Evolutionary conservation across 2,888 invertebrate genomes (phyloP).

Genomic region (Parthenolecanium corni): DNA sequence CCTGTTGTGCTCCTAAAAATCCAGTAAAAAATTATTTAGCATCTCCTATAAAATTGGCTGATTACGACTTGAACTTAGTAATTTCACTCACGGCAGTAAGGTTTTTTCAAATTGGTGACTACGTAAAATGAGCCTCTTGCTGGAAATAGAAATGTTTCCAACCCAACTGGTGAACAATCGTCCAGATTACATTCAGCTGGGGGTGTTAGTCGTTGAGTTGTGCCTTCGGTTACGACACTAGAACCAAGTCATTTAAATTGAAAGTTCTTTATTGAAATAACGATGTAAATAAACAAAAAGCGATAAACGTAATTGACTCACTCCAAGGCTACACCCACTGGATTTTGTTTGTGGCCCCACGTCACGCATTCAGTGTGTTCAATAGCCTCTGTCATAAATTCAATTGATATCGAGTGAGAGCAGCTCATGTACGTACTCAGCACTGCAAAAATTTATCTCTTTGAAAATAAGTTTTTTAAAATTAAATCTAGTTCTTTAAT

Average conservation of each 20-base stretch:
- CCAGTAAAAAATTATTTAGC: too few species aligned
- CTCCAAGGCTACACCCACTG: constrained; percentile 8
- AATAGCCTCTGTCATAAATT: constrained; percentile 49
- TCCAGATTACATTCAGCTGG: constrained; percentile 32
- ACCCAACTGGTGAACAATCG: constrained; percentile 36
- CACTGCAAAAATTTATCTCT: background rate
- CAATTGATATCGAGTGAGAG: constrained; percentile 50
- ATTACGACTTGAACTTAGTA: background rate
- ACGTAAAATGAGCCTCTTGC: constrained; percentile 36
- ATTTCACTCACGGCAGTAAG: constrained; percentile 36
- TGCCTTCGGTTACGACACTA: constrained; percentile 1
- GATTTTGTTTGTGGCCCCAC: constrained; percentile 39
- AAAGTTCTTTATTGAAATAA: background rate
- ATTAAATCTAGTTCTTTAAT: background rate
- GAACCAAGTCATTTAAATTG: background rate
- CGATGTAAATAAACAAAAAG: background rate
- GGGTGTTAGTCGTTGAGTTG: background rate
- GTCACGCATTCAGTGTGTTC: constrained; percentile 45
- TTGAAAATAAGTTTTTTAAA: background rate
- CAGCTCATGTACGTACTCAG: constrained; percentile 44
- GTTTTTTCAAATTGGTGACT: constrained; percentile 35
- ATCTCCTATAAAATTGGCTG: too few species aligned
- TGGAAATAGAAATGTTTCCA: constrained; percentile 35
- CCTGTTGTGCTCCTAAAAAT: too few species aligned
- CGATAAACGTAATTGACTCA: background rate